Evolutionary conservation across 1,140 invertebrate species (phyloP).

Genomic region (Macrobrachium rosenbergii): DNA sequence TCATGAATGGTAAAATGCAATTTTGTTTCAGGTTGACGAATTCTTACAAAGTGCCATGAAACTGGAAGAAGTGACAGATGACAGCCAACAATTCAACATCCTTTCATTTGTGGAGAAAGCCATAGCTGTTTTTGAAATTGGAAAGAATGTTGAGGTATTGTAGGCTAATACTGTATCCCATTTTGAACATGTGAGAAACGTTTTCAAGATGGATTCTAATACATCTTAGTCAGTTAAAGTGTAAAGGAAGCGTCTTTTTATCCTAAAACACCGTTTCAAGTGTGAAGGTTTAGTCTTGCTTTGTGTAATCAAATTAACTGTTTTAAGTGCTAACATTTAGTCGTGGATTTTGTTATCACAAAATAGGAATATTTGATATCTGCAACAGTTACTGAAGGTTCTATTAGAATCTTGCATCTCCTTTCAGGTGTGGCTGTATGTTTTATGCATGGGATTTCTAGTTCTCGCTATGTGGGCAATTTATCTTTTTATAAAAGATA

Average conservation of each 20-base stretch:
- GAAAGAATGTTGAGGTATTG: slow-evolving; percentile 14
- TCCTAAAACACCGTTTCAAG: too few species aligned
- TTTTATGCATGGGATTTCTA: slow-evolving; percentile 33
- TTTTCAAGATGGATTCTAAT: too few species aligned
- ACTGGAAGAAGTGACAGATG: not conserved
- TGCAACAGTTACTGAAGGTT: too few species aligned
- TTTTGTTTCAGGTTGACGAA: not conserved
- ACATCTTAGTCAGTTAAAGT: too few species aligned
- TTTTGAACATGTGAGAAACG: too few species aligned
- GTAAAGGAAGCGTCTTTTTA: too few species aligned
- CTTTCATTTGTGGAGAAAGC: not conserved
- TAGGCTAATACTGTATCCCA: not conserved
- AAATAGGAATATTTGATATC: too few species aligned
- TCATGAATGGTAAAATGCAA: slow-evolving; percentile 1
- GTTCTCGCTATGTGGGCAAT: slow-evolving; percentile 36
- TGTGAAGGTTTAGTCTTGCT: too few species aligned
- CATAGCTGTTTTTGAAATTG: not conserved
- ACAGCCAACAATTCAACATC: not conserved
- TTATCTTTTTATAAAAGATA: slow-evolving; percentile 39
- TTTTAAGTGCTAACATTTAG: too few species aligned
- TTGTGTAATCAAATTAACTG: too few species aligned
- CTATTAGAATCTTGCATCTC: too few species aligned
- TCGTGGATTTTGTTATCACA: too few species aligned
- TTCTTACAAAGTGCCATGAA: not conserved
- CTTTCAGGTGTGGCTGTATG: slow-evolving; percentile 41